phyloP scores from a whole-genome alignment of 1,140 invertebrate genomes.

The Drosophila nigromelanica region DNA sequence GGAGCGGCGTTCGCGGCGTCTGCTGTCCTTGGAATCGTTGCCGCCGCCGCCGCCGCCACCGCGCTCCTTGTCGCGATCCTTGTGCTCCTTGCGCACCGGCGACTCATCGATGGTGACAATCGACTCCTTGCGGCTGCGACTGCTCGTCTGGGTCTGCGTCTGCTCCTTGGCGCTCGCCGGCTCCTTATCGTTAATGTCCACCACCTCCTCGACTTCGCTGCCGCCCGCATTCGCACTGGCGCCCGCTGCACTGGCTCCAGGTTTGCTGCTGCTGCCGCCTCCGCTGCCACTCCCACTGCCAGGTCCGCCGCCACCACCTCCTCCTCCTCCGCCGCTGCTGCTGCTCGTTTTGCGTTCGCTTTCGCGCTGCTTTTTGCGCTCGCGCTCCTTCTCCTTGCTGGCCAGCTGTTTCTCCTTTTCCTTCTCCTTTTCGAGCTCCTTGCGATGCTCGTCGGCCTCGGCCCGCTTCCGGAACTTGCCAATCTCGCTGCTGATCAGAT shows the following conservation, averaged over 20 bases:
- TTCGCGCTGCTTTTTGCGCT: conserved; percentile 84
- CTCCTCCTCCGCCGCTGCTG: conserved; percentile 20
- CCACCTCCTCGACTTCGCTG: conserved; percentile 40
- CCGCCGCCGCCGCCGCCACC: conserved; percentile 8
- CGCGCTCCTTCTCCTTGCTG: conserved; percentile 84
- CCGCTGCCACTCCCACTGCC: background rate
- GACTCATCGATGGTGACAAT: conserved; percentile 54
- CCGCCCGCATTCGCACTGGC: background rate
- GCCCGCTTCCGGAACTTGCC: conserved; percentile 96
- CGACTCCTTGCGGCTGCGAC: conserved; percentile 55
- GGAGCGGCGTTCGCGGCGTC: conserved; percentile 69
- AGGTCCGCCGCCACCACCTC: background rate
- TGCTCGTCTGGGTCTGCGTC: background rate
- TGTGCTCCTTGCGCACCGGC: conserved; percentile 72
- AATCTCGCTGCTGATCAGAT: conserved; percentile 97
- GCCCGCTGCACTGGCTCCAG: background rate
- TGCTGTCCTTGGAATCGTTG: conserved; percentile 42
- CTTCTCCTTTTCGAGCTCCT: conserved; percentile 86
- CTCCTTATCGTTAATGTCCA: conserved; percentile 52
- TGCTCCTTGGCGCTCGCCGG: background rate
- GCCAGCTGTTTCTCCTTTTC: conserved; percentile 84
- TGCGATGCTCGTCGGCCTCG: conserved; percentile 81
- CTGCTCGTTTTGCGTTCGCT: conserved; percentile 39
- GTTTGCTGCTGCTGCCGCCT: background rate
- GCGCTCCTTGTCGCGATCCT: conserved; percentile 82